These are phyloP conservation scores for Oryzias dopingdopingensis DNA, from an alignment of 2,797 vertebrate species.

Conservation along the genomic window DNA sequence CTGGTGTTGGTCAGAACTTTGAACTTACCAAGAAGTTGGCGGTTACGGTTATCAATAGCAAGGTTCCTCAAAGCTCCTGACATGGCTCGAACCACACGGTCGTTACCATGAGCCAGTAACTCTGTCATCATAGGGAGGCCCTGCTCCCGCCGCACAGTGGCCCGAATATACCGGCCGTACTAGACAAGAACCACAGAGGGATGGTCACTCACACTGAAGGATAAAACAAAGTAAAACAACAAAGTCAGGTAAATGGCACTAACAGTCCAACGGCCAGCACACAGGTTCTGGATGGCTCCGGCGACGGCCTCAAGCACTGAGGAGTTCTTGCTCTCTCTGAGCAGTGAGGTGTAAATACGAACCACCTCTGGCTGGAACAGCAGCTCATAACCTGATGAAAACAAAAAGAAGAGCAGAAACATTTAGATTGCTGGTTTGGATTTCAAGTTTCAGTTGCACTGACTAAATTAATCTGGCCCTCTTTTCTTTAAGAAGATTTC, in stretches of 20 bases:
- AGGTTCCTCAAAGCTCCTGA: constrained; percentile 94
- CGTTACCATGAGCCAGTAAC: constrained; percentile 85
- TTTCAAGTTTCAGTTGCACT: not conserved
- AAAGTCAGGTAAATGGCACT: constrained; percentile 41
- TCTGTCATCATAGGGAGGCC: constrained; percentile 93
- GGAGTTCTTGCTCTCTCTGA: constrained; percentile 90
- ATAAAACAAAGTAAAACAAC: too few relatives aligned
- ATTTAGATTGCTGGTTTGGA: not conserved
- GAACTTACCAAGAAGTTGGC: constrained; percentile 89
- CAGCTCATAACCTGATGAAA: constrained; percentile 87
- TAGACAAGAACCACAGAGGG: constrained; percentile 46
- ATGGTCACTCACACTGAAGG: too few relatives aligned
- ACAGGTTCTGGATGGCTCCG: constrained; percentile 95
- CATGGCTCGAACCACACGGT: constrained; percentile 92
- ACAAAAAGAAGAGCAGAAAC: constrained; percentile 1
- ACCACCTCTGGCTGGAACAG: constrained; percentile 96
- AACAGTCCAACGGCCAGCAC: constrained; percentile 94
- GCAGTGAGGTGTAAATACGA: constrained; percentile 91
- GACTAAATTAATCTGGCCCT: not conserved
- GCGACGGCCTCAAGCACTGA: constrained; percentile 93
- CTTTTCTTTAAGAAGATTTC: not conserved
- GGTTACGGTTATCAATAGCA: constrained; percentile 90
- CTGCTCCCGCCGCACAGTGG: constrained; percentile 90
- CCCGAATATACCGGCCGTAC: constrained; percentile 91
- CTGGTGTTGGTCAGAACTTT: not conserved